Base-by-base conservation (phyloP, 2,888 invertebrate genomes). In the Drosophila neutralis region DNA sequence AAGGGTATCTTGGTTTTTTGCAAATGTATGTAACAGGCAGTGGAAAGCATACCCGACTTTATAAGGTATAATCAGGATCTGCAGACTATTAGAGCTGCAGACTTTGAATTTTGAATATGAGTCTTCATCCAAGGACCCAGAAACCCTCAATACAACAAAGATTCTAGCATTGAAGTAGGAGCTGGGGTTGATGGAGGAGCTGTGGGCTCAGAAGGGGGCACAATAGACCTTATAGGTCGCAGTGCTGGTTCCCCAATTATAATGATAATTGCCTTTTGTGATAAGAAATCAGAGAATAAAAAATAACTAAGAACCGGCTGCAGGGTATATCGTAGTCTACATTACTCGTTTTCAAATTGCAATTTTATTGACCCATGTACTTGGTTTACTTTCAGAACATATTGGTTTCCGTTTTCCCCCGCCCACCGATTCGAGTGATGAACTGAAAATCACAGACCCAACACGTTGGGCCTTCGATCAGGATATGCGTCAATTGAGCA, bases 321-420 rank as follows among this genome's bases (percentile, higher is more conserved):
- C 40, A 40, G 40, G 40, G 10, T 5, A 40, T n/a, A n/a, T n/a
- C 40, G 1, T 40, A 10, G 10, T 36, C 15, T 13, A 36, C 1
- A 15, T 5, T 15, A 15, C 15, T 36, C 15, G 35, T 36, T 15
- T 15, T 4, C 21, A 40, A 40, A 40, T 40, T n/a, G 4, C 10
- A n/a, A 40, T 11, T 21, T 4, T 21, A 45, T 21, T 45, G 21
- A 45, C 13, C 6, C 7, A 8, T 45, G 45, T 4, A 45, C 15
- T 45, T 45, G 45, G 15, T 15, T 15, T 21, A 45, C 21, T 38
- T 42, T 51, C 73, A 93, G 93, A 90, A 11, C 87, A 92, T 56
- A 89, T 90, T 42, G 93, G 93, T 11, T 89, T 91, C 33, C 88
- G 80, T 58, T 84, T 90, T 69, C 89, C 91, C 0, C 72, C 49